These are phyloP conservation scores for Pseudolaguvia tuberculata DNA, from an alignment of 2,113 vertebrate genomes.

Conservation along the genomic window DNA sequence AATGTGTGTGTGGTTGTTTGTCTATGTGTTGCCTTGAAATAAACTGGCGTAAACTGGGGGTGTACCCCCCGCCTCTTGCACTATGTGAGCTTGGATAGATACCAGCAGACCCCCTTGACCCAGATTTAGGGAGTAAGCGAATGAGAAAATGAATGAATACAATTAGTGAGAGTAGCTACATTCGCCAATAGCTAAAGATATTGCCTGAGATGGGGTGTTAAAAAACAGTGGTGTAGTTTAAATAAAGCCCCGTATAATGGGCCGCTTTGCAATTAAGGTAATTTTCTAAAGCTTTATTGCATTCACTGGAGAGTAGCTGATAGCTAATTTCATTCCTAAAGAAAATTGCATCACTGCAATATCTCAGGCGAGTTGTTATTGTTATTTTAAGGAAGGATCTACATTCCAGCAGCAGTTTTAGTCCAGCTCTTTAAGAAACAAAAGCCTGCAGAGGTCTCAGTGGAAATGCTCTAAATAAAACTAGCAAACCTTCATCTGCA, in stretches of 20 bases:
- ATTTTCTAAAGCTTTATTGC: not conserved
- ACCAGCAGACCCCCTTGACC: no score
- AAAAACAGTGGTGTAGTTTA: not conserved
- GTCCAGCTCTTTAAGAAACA: conserved; percentile 21
- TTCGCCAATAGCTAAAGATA: not conserved
- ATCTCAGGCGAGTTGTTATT: conserved; percentile 20
- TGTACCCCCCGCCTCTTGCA: no score
- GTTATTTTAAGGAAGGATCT: conserved; percentile 16
- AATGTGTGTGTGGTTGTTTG: no score
- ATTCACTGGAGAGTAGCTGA: conserved; percentile 8
- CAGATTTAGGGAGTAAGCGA: no score
- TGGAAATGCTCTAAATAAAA: conserved; percentile 21
- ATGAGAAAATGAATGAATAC: not conserved
- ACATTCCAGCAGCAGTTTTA: conserved; percentile 4
- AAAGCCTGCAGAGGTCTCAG: conserved; percentile 7
- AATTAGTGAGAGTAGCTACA: not conserved
- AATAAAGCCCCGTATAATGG: conserved; percentile 13
- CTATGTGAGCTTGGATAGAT: no score
- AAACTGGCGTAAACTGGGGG: no score
- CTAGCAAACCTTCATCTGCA: conserved; percentile 82
- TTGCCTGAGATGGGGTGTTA: not conserved
- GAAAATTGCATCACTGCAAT: conserved; percentile 15
- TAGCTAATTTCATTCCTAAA: conserved; percentile 8
- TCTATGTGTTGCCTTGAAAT: no score
- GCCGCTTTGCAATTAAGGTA: not conserved